Conservation (phyloP, 2,797 vertebrate genomes). For the Anabas testudineus region DNA sequence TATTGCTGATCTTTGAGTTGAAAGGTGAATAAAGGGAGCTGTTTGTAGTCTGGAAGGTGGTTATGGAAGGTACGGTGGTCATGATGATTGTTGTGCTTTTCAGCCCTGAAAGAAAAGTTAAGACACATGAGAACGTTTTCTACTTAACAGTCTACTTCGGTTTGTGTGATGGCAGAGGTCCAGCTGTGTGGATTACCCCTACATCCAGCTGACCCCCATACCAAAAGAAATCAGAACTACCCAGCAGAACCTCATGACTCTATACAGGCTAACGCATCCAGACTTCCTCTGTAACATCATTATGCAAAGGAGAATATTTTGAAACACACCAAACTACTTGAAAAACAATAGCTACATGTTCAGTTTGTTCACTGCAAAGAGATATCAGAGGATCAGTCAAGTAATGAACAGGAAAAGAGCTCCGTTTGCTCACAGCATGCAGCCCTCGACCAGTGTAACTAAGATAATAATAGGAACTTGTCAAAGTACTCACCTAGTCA, state of each 20-base stretch:
- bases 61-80: neutral
- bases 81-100: slow-evolving; percentile 23
- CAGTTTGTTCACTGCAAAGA: neutral
- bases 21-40: neutral
- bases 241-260: no score
- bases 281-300: no score
- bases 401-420: neutral
- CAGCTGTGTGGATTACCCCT: slow-evolving; percentile 7
- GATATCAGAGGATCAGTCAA: slow-evolving; percentile 8
- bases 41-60: neutral
- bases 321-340: neutral
- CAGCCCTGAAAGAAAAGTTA: no score
- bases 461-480: slow-evolving; percentile 16
- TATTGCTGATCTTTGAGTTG: neutral
- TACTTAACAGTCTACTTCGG: neutral
- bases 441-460: neutral
- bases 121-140: no score
- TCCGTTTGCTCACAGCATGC: neutral
- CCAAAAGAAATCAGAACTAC: no score
- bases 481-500: slow-evolving; percentile 58
- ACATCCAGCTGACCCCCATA: slow-evolving; percentile 27
- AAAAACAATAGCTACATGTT: neutral
- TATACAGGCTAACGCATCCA: no score
- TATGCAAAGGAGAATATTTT: neutral
- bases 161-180: neutral